These are phyloP conservation scores for Parnassius mnemosyne DNA, from an alignment of 2,888 invertebrate species.

Conservation along the genomic window DNA sequence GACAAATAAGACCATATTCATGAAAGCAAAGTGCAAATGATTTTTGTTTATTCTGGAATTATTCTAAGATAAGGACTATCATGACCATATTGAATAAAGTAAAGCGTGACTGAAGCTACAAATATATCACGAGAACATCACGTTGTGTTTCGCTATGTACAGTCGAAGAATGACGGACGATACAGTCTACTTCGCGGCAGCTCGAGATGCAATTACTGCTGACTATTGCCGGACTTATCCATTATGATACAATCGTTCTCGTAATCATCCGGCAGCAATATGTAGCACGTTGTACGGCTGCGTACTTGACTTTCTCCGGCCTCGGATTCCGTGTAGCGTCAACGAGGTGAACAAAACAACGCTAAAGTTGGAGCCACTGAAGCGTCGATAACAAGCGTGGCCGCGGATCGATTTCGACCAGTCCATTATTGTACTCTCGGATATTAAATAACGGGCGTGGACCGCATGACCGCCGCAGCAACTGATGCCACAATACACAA, in stretches of 20 bases:
- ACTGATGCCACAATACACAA: conserved; percentile 34
- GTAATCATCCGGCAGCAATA: conserved; percentile 53
- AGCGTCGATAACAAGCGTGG: conserved; percentile 59
- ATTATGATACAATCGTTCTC: conserved; percentile 67
- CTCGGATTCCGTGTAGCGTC: conserved; percentile 70
- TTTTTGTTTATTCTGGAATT: too few species aligned
- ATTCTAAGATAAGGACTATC: too few species aligned
- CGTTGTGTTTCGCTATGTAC: conserved; percentile 45
- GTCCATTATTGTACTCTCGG: conserved; percentile 49
- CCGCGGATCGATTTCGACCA: conserved; percentile 68
- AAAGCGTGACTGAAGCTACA: too few species aligned
- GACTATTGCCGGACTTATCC: conserved; percentile 57
- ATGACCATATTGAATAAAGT: too few species aligned
- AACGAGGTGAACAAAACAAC: conserved; percentile 71
- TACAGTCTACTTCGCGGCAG: conserved; percentile 55
- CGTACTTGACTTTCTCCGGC: conserved; percentile 74
- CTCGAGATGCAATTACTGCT: conserved; percentile 42
- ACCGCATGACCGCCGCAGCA: conserved; percentile 42
- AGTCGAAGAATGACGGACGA: conserved; percentile 47
- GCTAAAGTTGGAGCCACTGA: conserved; percentile 61
- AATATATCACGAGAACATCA: conserved; percentile 9
- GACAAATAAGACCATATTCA: too few species aligned
- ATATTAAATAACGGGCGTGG: conserved; percentile 53
- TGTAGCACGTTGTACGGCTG: conserved; percentile 62
- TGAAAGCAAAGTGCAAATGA: too few species aligned